Evolutionary conservation across 2,113 vertebrate species (phyloP), one percentile per base, ranked within the genome.

Genomic region (Andinoacara biseriatus): DNA sequence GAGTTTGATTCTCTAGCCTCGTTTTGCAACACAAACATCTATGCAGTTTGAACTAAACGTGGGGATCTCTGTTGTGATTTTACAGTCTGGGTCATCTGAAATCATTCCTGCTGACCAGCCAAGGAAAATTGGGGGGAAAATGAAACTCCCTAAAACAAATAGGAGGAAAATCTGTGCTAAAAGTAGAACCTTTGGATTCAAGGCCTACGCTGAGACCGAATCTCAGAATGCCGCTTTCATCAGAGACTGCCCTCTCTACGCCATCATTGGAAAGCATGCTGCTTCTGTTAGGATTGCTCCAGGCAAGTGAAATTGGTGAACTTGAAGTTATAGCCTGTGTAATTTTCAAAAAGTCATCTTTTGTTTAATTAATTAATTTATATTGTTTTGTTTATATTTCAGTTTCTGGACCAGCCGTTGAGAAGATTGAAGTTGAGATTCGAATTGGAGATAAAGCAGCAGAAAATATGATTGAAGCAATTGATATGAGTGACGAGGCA

Each of bases 361-460:
- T 57, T 59, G 22, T 29, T 15, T 56, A 26, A 24, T 15, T 8
- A 14, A 5, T 80, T 86, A 62, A 46, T 87, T 40, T 20, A 52
- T 31, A 31, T 49, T 63, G 31, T 72, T 20, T 49, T 63, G 62
- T 75, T 76, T 87, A 20, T 11, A 49, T 86, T 92, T 20, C 26
- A 95, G 94, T 56, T 90, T 91, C 92, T 88, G 96, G 91, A 67
- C 87, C 89, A 88, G 81, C 72, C 3, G 77, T 96, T 58, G 95
- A 97, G 87, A 97, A 93, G 93, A 93, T 97, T 57, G 92, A 95
- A 84, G 15, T 97, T 87, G 96, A 97, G 78, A 74, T 97, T 69
- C 95, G 97, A 52, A 65, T 94, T 60, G 96, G 96, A 91, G 87
- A 94, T 11, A 94, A 78, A 83, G 95, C 96, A 86, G 94, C 94